Evolutionary conservation across 2,888 invertebrate genomes (phyloP).

Genomic region (Pogonocherus hispidulus): DNA sequence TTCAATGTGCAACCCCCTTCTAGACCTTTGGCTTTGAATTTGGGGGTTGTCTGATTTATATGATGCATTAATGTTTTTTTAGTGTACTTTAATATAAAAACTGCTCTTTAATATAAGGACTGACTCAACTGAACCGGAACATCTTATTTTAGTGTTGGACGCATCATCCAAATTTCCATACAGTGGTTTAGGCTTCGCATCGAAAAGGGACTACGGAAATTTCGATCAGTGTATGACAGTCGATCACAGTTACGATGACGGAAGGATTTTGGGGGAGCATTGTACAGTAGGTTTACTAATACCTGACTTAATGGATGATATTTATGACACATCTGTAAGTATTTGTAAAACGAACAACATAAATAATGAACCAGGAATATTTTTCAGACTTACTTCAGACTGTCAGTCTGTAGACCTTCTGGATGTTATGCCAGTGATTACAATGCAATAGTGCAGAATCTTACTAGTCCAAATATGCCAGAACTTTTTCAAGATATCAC

Average conservation of each 20-base stretch:
- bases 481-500: conserved; percentile 38
- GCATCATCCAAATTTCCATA: conserved; percentile 52
- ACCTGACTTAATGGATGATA: conserved; percentile 32
- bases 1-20: too few species aligned
- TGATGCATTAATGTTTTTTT: too few species aligned
- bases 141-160: conserved; percentile 51
- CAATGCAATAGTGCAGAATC: conserved; percentile 5
- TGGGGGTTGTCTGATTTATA: too few species aligned
- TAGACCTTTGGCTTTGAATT: too few species aligned
- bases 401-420: conserved; percentile 50
- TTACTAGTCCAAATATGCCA: conserved; percentile 1
- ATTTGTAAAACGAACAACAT: neutral
- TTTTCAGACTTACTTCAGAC: conserved; percentile 32
- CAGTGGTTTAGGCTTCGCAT: conserved; percentile 36
- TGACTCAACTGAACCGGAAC: too few species aligned
- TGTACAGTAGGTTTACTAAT: conserved; percentile 44
- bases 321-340: conserved; percentile 1
- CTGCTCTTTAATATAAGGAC: too few species aligned
- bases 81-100: too few species aligned
- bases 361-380: neutral
- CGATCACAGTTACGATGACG: conserved; percentile 35
- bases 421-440: conserved; percentile 58
- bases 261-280: conserved; percentile 48
- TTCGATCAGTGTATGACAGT: conserved; percentile 55
- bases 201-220: conserved; percentile 50